A percentile compares a stretch with the other conserved stretches of the same genome.
Evolutionary conservation across 1,140 invertebrate species (phyloP).

Genomic region (Agrilus planipennis): DNA sequence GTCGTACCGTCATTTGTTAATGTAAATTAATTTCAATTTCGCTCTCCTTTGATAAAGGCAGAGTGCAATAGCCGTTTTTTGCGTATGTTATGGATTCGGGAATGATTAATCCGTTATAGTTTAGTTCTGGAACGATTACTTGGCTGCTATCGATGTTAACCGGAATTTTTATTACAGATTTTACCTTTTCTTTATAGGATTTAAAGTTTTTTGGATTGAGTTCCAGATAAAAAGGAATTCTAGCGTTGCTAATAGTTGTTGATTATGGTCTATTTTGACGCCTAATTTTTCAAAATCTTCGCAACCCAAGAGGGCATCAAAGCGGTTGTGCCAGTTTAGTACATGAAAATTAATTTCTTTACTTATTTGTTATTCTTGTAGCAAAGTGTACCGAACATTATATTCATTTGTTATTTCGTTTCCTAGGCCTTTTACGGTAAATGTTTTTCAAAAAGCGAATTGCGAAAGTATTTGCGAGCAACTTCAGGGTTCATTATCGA

Average conservation of each 20-base stretch:
- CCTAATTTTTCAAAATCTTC: constrained; percentile 5
- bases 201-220: neutral
- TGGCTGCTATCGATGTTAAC: neutral
- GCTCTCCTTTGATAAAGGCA: neutral
- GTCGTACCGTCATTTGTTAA: too few species aligned
- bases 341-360: constrained; percentile 2
- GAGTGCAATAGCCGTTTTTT: neutral
- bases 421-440: neutral
- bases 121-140: neutral
- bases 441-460: neutral
- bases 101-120: neutral
- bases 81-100: neutral
- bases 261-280: neutral
- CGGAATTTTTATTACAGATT: neutral
- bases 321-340: constrained; percentile 1
- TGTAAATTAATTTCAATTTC: too few species aligned
- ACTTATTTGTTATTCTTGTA: constrained; percentile 1
- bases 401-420: neutral
- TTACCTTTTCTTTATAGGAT: too few species aligned
- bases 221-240: neutral
- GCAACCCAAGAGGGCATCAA: constrained; percentile 1
- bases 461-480: neutral
- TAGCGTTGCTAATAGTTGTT: neutral
- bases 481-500: neutral
- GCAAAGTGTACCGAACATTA: constrained; percentile 1